phyloP scores from a whole-genome alignment of 1,140 invertebrate species.

The Trissolcus basalis region DNA sequence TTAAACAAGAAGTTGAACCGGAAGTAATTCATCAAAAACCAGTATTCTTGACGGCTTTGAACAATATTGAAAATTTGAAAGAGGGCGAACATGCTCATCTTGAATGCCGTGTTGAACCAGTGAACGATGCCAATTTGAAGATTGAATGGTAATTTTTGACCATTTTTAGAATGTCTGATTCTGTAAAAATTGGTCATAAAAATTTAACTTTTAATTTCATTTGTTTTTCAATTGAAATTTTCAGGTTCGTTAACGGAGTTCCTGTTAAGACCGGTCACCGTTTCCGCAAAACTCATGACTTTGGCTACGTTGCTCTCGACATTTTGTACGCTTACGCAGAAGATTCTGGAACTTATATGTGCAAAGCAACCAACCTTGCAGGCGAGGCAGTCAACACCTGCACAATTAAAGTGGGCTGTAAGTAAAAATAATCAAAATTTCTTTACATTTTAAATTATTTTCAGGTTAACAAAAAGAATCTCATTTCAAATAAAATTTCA shows the following conservation, averaged over 20 bases:
- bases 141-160: slow-evolving; percentile 91
- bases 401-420: slow-evolving; percentile 87
- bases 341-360: slow-evolving; percentile 96
- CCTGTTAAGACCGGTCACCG: slow-evolving; percentile 83
- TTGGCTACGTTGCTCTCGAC: slow-evolving; percentile 96
- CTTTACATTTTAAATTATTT: too few species aligned
- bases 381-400: slow-evolving; percentile 96
- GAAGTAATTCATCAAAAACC: slow-evolving; percentile 88
- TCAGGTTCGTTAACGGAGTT: slow-evolving; percentile 73
- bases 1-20: slow-evolving; percentile 84
- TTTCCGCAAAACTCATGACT: slow-evolving; percentile 94
- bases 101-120: slow-evolving; percentile 95
- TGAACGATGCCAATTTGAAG: slow-evolving; percentile 95
- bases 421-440: slow-evolving; percentile 60
- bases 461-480: too few species aligned
- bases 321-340: slow-evolving; percentile 95
- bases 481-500: not conserved
- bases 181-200: not conserved
- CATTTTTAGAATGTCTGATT: not conserved
- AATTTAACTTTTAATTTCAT: not conserved
- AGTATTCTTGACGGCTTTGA: slow-evolving; percentile 90
- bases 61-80: slow-evolving; percentile 89
- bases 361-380: slow-evolving; percentile 92
- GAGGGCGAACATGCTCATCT: slow-evolving; percentile 95
- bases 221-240: not conserved